phyloP scores from a whole-genome alignment of 2,888 invertebrate genomes.

The Argyresthia goedartella region DNA sequence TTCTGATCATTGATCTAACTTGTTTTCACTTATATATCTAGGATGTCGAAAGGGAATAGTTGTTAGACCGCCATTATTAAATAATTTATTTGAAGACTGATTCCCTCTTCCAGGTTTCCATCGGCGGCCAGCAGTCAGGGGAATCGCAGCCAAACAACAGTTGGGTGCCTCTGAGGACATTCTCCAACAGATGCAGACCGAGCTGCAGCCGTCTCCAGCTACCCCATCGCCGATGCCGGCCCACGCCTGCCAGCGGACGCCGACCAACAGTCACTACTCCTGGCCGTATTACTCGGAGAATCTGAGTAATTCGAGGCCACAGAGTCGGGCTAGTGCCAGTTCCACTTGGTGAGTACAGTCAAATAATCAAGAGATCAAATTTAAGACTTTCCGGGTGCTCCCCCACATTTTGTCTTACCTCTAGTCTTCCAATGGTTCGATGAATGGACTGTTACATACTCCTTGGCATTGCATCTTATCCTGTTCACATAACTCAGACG shows the following conservation, averaged over 20 bases:
- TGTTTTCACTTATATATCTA: too few relatives aligned
- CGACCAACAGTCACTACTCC: conserved; percentile 47
- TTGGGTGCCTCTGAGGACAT: conserved; percentile 87
- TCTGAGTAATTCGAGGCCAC: conserved; percentile 47
- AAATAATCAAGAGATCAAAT: too few relatives aligned
- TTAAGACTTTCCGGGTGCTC: too few relatives aligned
- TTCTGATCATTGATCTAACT: too few relatives aligned
- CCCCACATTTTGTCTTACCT: too few relatives aligned
- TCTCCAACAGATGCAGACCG: conserved; percentile 84
- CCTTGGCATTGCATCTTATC: too few relatives aligned
- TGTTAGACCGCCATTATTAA: too few relatives aligned
- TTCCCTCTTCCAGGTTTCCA: conserved; percentile 71
- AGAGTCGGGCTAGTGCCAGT: conserved; percentile 46
- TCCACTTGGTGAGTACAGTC: conserved; percentile 42
- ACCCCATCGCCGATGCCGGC: conserved; percentile 22
- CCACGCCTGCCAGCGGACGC: conserved; percentile 49
- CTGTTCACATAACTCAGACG: too few relatives aligned
- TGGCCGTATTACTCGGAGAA: conserved; percentile 79
- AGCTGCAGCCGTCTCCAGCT: conserved; percentile 58
- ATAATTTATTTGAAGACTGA: too few relatives aligned
- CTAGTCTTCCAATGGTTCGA: too few relatives aligned
- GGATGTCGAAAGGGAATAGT: too few relatives aligned
- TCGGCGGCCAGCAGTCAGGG: conserved; percentile 88
- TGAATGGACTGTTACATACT: too few relatives aligned
- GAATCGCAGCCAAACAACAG: conserved; percentile 78